phyloP scores from a whole-genome alignment of 2,888 invertebrate species.

The Ophioninae sp. region DNA sequence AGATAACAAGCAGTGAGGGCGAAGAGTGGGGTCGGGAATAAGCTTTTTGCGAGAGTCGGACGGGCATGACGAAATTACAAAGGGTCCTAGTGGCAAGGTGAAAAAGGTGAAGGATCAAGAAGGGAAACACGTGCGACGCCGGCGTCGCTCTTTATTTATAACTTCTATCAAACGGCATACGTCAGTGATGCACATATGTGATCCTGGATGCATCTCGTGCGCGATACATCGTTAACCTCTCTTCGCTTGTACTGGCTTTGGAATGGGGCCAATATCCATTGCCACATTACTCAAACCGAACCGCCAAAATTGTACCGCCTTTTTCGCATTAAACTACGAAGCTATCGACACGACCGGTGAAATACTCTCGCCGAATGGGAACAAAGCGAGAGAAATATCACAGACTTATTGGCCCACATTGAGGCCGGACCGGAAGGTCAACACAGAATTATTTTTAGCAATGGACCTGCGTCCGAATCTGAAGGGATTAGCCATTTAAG shows the following conservation, averaged over 20 bases:
- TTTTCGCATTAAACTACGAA: slow-evolving; percentile 26
- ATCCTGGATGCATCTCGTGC: background rate
- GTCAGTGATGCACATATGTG: background rate
- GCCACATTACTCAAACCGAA: slow-evolving; percentile 1
- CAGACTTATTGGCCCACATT: background rate
- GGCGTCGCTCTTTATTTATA: background rate
- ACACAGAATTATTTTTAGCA: background rate
- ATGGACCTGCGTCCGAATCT: background rate
- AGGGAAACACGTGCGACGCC: background rate
- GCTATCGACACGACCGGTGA: background rate
- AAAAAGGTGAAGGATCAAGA: background rate
- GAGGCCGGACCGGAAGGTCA: background rate
- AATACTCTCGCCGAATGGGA: background rate
- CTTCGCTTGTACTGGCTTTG: slow-evolving; percentile 28
- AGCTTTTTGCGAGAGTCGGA: too few relatives aligned
- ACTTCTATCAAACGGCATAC: background rate
- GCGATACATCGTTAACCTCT: background rate
- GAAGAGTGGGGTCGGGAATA: too few relatives aligned
- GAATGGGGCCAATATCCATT: slow-evolving; percentile 51
- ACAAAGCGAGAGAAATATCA: slow-evolving; percentile 8
- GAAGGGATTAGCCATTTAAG: background rate
- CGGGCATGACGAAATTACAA: too few relatives aligned
- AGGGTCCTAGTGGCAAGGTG: too few relatives aligned
- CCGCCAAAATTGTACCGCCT: slow-evolving; percentile 10
- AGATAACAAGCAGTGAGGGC: too few relatives aligned